Evolutionary conservation across 2,888 invertebrate genomes (phyloP).

Genomic region (Cantharis rufa): DNA sequence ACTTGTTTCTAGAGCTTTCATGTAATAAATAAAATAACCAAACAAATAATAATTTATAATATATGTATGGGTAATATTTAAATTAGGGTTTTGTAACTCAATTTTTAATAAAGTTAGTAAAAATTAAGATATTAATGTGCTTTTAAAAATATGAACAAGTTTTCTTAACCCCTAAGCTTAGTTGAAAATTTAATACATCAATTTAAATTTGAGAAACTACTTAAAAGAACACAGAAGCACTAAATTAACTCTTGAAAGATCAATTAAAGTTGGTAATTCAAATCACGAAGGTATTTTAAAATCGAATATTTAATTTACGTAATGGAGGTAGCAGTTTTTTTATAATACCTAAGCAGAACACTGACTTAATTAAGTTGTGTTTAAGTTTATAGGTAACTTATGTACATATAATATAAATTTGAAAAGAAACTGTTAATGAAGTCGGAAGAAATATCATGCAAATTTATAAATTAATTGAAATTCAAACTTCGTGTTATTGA

Average conservation of each 20-base stretch:
- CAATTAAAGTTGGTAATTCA: neutral
- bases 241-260: neutral
- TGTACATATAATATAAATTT: neutral
- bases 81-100: neutral
- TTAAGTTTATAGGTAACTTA: neutral
- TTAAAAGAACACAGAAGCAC: neutral
- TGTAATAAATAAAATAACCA: too few relatives aligned
- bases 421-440: neutral
- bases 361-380: neutral
- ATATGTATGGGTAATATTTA: neutral
- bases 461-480: neutral
- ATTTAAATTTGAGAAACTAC: neutral
- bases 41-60: too few relatives aligned
- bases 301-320: neutral
- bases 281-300: neutral
- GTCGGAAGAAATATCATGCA: neutral
- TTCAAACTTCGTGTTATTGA: neutral
- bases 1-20: neutral
- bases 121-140: neutral
- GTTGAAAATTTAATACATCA: neutral
- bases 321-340: neutral
- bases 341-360: neutral
- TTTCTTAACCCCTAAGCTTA: neutral
- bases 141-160: neutral
- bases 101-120: neutral